Conservation (phyloP, 1,140 invertebrate species). For the Drosophila kepulauana region DNA sequence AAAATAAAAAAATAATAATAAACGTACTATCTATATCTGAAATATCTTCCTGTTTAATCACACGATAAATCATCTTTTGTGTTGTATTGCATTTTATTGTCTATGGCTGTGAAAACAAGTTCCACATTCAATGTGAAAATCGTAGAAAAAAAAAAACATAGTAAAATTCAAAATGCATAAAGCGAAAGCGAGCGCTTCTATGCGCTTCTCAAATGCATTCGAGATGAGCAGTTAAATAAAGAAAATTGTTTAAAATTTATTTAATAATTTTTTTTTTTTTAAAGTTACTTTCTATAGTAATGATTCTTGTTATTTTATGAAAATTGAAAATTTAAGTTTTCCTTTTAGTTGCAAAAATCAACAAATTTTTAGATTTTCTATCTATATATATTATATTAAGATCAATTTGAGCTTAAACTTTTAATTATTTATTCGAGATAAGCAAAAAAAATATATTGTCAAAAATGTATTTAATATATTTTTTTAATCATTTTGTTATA, state of each 20-base stretch:
- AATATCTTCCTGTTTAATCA: slow-evolving; percentile 82
- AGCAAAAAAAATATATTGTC: no score
- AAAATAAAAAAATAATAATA: slow-evolving; percentile 9
- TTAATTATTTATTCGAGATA: no score
- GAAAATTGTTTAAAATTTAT: not conserved
- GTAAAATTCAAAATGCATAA: slow-evolving; percentile 35
- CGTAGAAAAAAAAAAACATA: not conserved
- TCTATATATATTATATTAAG: no score
- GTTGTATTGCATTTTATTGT: slow-evolving; percentile 62
- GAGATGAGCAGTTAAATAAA: not conserved
- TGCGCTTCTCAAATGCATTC: slow-evolving; percentile 38
- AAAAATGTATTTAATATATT: no score
- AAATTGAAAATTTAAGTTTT: no score
- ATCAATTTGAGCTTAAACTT: no score
- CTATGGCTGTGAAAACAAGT: slow-evolving; percentile 66
- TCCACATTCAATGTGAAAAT: slow-evolving; percentile 62
- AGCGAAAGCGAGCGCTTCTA: slow-evolving; percentile 28
- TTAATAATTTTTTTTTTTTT: not conserved
- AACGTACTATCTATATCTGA: slow-evolving; percentile 32
- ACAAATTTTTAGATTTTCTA: no score
- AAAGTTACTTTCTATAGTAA: no score
- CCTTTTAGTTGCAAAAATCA: no score
- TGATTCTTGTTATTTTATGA: no score
- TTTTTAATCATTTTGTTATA: no score
- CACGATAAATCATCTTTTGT: slow-evolving; percentile 80